These are phyloP conservation scores for Cactoblastis cactorum DNA, from an alignment of 2,888 invertebrate genomes.

Conservation along the genomic window DNA sequence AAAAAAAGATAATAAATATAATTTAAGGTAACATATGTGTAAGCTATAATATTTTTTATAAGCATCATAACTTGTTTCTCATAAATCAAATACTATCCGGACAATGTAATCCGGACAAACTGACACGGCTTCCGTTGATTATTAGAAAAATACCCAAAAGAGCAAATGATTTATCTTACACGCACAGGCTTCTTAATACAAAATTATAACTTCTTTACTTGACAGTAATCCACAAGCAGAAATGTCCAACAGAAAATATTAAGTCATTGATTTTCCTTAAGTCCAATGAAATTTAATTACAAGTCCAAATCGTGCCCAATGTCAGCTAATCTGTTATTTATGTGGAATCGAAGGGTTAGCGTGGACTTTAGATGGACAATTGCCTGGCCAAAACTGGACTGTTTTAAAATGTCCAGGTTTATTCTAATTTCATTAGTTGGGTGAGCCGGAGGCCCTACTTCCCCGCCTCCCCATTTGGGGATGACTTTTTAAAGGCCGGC, in stretches of 20 bases:
- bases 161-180: not conserved
- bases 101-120: not conserved
- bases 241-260: slow-evolving; percentile 25
- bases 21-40: too few relatives aligned
- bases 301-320: slow-evolving; percentile 29
- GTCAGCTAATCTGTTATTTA: slow-evolving; percentile 64
- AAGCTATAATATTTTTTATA: too few relatives aligned
- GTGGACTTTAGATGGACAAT: too few relatives aligned
- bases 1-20: too few relatives aligned
- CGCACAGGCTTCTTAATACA: not conserved
- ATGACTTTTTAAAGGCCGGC: too few relatives aligned
- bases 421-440: too few relatives aligned
- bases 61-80: too few relatives aligned
- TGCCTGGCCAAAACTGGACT: not conserved
- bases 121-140: not conserved
- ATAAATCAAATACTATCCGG: too few relatives aligned
- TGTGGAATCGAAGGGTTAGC: slow-evolving; percentile 32
- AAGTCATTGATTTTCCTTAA: slow-evolving; percentile 55
- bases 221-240: slow-evolving; percentile 1
- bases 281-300: slow-evolving; percentile 62
- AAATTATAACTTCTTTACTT: not conserved
- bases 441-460: too few relatives aligned
- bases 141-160: not conserved
- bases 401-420: too few relatives aligned
- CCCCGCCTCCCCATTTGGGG: too few relatives aligned